Conservation (phyloP, 2,113 vertebrate genomes). For the Electrona antarctica region DNA sequence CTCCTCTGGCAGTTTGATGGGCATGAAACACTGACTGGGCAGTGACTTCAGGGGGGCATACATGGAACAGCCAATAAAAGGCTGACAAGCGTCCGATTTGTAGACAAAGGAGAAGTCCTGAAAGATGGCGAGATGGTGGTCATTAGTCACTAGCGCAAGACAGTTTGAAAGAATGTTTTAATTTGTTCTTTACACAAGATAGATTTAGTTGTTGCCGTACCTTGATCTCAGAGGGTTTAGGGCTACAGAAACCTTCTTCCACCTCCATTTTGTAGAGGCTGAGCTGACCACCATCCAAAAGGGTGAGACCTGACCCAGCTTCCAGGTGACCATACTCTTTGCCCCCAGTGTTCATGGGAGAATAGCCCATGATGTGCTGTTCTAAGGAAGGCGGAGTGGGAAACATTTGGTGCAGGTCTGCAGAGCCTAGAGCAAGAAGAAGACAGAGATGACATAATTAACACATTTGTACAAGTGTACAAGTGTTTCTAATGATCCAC, state of each 20-base stretch:
- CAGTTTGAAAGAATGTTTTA: not conserved
- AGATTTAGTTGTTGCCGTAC: slow-evolving; percentile 62
- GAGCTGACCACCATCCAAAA: slow-evolving; percentile 86
- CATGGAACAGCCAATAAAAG: slow-evolving; percentile 92
- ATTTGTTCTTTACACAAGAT: not conserved
- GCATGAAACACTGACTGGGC: slow-evolving; percentile 93
- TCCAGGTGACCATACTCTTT: slow-evolving; percentile 93
- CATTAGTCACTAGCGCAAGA: not conserved
- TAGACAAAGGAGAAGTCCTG: slow-evolving; percentile 98
- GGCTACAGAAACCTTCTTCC: slow-evolving; percentile 97
- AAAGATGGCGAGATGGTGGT: slow-evolving; percentile 25
- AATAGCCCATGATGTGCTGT: slow-evolving; percentile 94
- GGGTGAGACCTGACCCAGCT: slow-evolving; percentile 86
- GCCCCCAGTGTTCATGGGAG: slow-evolving; percentile 96
- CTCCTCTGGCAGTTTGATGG: slow-evolving; percentile 92
- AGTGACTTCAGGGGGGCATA: slow-evolving; percentile 94
- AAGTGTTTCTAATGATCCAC: not conserved
- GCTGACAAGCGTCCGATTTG: slow-evolving; percentile 90
- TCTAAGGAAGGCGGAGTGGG: slow-evolving; percentile 98
- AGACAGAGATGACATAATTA: slow-evolving; percentile 1
- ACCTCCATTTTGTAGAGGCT: slow-evolving; percentile 95
- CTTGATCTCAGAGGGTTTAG: slow-evolving; percentile 96
- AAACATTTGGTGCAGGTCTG: slow-evolving; percentile 98
- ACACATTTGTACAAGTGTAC: not conserved
- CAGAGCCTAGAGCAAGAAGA: slow-evolving; percentile 81